Evolutionary conservation across 1,140 invertebrate genomes (phyloP), one percentile per base, ranked within the genome.

Genomic region (Riptortus pedestris): DNA sequence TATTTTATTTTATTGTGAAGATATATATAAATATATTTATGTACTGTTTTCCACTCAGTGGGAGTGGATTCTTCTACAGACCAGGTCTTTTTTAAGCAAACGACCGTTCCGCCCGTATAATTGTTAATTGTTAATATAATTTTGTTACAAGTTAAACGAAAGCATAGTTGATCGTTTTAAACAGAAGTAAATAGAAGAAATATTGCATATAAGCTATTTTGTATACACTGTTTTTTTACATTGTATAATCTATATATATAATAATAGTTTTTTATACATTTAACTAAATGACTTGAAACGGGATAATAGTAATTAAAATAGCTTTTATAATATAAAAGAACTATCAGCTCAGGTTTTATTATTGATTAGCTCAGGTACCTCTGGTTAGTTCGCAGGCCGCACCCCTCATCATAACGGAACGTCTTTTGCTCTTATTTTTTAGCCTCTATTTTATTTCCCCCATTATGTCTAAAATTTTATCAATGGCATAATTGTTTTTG

Each of bases 81-180:
- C 51, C 51, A 55, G 51, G 51, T 55, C 51, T 55, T 55, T 55
- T 55, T 55, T 55, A 55, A 55, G 51, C 51, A 55, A 55, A 55
- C 24, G 51, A 55, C 51, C 51, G 51, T 55, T 55, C 51, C 51
- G 51, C 51, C 51, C 51, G 51, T 24, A 55, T 55, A 55, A 55
- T 55, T 55, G 51, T 55, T 55, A 55, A 55, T 55, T 55, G 51
- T 55, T 55, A 55, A 55, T 55, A 55, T 55, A 55, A 55, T 55
- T 55, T 55, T 55, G 51, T 55, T 55, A 55, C 51, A 55, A 55
- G 51, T 55, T 55, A 24, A 55, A 55, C 51, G 51, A 55, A 55
- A 24, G 26, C 51, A 55, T 55, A 55, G 51, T 55, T 55, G 51
- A 55, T 55, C 51, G 26, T 55, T 55, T 55, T n/a, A n/a, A 55